Evolutionary conservation across 2,113 vertebrate species (phyloP), one percentile per base, ranked within the genome.

Genomic region (Aspidoscelis tigris): DNA sequence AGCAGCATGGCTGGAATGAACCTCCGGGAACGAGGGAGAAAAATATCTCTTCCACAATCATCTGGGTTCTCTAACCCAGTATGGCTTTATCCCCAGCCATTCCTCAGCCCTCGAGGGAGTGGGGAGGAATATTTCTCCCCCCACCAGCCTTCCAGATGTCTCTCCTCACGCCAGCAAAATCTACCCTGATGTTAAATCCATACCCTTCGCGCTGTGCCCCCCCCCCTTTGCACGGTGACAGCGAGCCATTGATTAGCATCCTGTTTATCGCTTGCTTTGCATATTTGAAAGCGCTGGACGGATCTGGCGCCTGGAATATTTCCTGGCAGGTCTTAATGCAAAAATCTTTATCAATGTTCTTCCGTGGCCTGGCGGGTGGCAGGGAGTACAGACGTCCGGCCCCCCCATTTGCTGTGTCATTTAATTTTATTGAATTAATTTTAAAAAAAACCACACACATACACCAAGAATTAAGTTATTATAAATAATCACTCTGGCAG

Each of bases 131-230:
- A 1, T 1, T 39, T 11, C 7, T 33, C 7, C 44, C 1, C 2
- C 11, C 3, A 43, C 64, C 18, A 14, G 12, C 47, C 44, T 12
- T 3, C 47, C n/a, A 10, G 61, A 64, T 77, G 74, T 2, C 21
- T 84, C 74, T 70, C 64, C 68, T 77, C 58, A 43, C n/a, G 47
- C 64, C 74, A 6, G 12, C 73, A 14, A 69, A 77, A 83, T 83
- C 16, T 26, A 69, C 6, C 74, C 74, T 84, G 82, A 84, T 74
- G 39, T 16, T 47, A 84, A 84, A 84, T 84, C 82, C 55, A 84
- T 84, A 69, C 22, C 47, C 16, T 65, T 58, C 18, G 44, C 82
- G 43, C 43, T 43, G 58, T 9, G 1, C 24, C 73, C 44, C 4
- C 81, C 2, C 18, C 22, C 8, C 21, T 58, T n/a, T n/a, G 18